These are phyloP conservation scores for Menura novaehollandiae DNA, from an alignment of 2,113 vertebrate genomes.

Conservation along the genomic window DNA sequence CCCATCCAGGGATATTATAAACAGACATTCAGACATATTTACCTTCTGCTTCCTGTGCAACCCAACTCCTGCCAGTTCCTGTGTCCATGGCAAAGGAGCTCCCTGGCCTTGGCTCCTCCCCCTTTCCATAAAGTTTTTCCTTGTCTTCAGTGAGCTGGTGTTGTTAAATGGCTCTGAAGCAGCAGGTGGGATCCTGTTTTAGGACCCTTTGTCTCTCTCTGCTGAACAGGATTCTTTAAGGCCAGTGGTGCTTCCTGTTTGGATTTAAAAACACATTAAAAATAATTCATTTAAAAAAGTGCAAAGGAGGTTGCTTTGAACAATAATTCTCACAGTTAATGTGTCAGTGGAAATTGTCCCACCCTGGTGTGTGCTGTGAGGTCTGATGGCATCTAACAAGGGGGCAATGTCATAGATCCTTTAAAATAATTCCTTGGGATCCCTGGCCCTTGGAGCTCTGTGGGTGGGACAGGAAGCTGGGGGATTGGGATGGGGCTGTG, in stretches of 20 bases:
- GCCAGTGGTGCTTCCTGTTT: background rate
- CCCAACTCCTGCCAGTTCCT: background rate
- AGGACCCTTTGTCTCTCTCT: background rate
- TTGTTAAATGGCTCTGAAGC: background rate
- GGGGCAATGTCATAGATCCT: background rate
- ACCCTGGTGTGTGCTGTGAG: background rate
- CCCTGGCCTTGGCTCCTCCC: background rate
- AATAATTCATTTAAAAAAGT: background rate
- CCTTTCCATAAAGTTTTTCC: background rate
- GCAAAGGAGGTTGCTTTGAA: background rate
- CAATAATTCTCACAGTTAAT: background rate
- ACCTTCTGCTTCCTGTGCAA: conserved; percentile 53
- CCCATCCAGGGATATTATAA: conserved; percentile 1
- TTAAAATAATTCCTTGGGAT: background rate
- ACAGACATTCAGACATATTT: conserved; percentile 39
- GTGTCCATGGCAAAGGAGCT: background rate
- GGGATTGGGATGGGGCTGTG: background rate
- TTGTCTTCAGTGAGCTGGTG: background rate
- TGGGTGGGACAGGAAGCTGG: background rate
- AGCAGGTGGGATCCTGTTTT: background rate
- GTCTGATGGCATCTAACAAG: background rate
- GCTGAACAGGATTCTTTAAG: background rate
- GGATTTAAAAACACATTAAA: background rate
- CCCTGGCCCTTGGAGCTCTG: background rate
- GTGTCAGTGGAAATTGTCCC: background rate